Base-by-base conservation (phyloP, 2,113 vertebrate species). In the Acrocephalus kingi region DNA sequence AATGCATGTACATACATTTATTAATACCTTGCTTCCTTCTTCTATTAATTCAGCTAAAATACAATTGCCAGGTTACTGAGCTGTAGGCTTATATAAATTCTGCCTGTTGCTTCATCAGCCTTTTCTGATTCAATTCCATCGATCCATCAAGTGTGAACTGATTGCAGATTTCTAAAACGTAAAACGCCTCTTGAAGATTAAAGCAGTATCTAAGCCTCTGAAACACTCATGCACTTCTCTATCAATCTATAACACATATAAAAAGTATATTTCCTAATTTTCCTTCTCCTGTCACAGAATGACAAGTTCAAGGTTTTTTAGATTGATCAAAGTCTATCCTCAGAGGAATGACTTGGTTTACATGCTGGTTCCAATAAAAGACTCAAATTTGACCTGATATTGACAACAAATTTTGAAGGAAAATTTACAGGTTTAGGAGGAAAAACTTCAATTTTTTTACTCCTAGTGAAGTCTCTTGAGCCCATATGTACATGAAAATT, bases 301-400 rank as follows among this genome's bases (percentile, higher is more conserved):
- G 16, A 28, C 46, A 89, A 15, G 41, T 54, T 54, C 7, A n/a
- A 37, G 20, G 13, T 5, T 35, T 82, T 54, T 68, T 39, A 52
- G 6, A 6, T 15, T 73, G 33, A 28, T 45, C 21, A 16, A 69
- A 80, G 8, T 56, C n/a, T 66, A 3, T 59, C 7, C 23, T 61
- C 24, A 37, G 30, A 85, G 31, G 23, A 54, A n/a, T 22, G 4
- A 63, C 19, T 59, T 6, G 6, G 59, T 80, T 63, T 51, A 51
- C 10, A 24, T 24, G 6, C 3, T 14, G 30, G 19, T 41, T 77
- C 13, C 4, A 62, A 45, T 11, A 45, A 56, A 92, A 73, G 5
- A 76, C 24, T 10, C 2, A 49, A 27, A 58, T 77, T 76, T 84
- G 28, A 18, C 8, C 1, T 1, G 0, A 46, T 15, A 2, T 11